Percentiles rank a stretch among this genome's conserved stretches.
Evolutionary conservation across 2,797 vertebrate genomes (phyloP).

Genomic region (Pelobates cultripes): DNA sequence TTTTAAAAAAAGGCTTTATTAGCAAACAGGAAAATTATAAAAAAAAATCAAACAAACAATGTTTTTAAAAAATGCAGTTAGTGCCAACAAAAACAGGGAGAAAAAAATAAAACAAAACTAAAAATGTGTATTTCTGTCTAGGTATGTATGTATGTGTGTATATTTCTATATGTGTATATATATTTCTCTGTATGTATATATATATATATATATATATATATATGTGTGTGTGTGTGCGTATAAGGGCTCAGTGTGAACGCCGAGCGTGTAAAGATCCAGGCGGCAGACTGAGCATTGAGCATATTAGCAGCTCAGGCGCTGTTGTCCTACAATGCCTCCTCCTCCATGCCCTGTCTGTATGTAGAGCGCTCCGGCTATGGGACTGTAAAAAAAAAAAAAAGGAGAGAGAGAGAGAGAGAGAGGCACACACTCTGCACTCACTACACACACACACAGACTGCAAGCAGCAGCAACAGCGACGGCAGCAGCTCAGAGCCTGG

Average conservation of each 20-base stretch:
- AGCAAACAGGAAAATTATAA: too few relatives aligned
- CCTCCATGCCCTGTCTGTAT: conserved; percentile 82
- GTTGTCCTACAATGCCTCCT: conserved; percentile 71
- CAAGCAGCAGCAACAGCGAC: conserved; percentile 57
- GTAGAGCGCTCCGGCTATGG: conserved; percentile 92
- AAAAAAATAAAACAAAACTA: neutral
- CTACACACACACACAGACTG: conserved; percentile 43
- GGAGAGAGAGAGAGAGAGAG: conserved; percentile 29
- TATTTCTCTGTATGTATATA: neutral
- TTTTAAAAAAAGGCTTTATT: too few relatives aligned
- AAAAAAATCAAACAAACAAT: neutral
- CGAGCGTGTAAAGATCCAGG: conserved; percentile 27
- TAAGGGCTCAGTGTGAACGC: neutral
- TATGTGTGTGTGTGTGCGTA: conserved; percentile 3
- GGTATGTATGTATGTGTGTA: neutral
- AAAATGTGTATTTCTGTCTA: neutral
- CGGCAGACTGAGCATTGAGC: conserved; percentile 25
- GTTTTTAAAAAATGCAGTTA: too few relatives aligned
- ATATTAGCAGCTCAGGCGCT: conserved; percentile 29
- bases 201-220: conserved; percentile 2
- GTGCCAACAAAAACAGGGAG: neutral
- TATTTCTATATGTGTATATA: neutral
- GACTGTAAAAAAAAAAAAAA: conserved; percentile 76
- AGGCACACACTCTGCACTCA: conserved; percentile 11
- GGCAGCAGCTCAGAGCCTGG: conserved; percentile 63